Percentiles rank a stretch among this genome's conserved stretches.
Conservation (phyloP, 2,113 vertebrate genomes). For the Anas platyrhynchos region DNA sequence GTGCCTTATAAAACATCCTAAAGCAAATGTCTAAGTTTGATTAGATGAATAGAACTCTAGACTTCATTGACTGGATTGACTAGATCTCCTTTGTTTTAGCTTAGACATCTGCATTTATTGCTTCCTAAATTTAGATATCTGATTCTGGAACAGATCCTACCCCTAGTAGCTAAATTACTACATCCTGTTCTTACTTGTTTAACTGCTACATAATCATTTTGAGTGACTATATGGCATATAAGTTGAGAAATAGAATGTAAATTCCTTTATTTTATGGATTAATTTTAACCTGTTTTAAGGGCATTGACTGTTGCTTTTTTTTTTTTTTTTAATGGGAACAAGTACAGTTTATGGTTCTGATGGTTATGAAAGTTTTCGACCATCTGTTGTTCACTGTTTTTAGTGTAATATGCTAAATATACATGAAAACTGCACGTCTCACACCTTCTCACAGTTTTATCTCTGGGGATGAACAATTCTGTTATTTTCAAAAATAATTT, state of each 20-base stretch:
- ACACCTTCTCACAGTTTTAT: neutral
- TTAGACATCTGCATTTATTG: neutral
- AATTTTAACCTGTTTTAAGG: neutral
- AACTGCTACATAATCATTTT: neutral
- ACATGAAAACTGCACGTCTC: neutral
- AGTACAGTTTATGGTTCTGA: neutral
- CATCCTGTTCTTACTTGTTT: neutral
- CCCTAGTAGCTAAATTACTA: neutral
- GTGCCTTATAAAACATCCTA: neutral
- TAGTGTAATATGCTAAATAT: neutral
- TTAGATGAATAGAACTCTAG: neutral
- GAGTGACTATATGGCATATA: neutral
- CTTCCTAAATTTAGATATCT: neutral
- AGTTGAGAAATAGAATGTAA: neutral
- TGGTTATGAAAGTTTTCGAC: neutral
- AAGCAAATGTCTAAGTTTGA: neutral
- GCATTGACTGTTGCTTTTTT: neutral
- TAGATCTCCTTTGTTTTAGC: neutral
- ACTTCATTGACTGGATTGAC: neutral
- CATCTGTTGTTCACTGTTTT: neutral
- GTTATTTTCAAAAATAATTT: neutral
- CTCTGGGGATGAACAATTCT: neutral
- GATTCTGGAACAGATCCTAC: neutral
- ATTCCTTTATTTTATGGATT: neutral
- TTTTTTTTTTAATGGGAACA: neutral